Evolutionary conservation across 2,888 invertebrate species (phyloP), one percentile per base, ranked within the genome.

Genomic region (Mythimna ferrago): DNA sequence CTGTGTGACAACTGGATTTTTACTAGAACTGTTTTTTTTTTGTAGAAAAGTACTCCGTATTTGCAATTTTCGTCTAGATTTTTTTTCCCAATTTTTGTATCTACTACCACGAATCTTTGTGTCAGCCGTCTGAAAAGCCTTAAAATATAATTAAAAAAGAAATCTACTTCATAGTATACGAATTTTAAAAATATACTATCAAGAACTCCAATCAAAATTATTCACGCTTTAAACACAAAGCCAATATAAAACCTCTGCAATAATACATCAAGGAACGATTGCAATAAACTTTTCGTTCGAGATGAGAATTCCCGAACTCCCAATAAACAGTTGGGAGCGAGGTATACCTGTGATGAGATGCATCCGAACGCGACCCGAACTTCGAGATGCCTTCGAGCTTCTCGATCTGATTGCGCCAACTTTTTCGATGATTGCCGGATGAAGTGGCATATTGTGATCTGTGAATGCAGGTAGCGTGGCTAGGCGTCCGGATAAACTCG

Each of bases 371-470:
- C 19, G 51, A 62, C 10, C n/a, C 32, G 35, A 89, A 92, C 84
- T 91, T 86, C 73, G 83, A 66, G 83, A 83, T 88, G 88, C 88
- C 87, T 83, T 80, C 78, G 75, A 86, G 82, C 84, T 82, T 71
- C 6, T 80, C 71, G 71, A 87, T 88, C 86, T 86, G 86, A 89
- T 90, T 88, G 88, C 88, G 78, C 82, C 64, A 92, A 93, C 85
- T 92, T 92, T 82, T 70, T 81, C 75, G 73, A 87, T 90, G 90
- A 92, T 92, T 61, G 48, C 48, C 87, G 86, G 81, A 82, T 84
- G 75, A 87, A 76, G 84, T 86, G 16, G 6, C 48, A 16, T 48
- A 87, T 57, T 65, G 6, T 56, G n/a, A 48, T 61, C 21, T 32
- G n/a, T 19, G 11, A 63, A 62, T 38, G n/a, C 26, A 26, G 26